phyloP scores from a whole-genome alignment of 2,113 vertebrate genomes.

The Cephalopholis sonnerati region DNA sequence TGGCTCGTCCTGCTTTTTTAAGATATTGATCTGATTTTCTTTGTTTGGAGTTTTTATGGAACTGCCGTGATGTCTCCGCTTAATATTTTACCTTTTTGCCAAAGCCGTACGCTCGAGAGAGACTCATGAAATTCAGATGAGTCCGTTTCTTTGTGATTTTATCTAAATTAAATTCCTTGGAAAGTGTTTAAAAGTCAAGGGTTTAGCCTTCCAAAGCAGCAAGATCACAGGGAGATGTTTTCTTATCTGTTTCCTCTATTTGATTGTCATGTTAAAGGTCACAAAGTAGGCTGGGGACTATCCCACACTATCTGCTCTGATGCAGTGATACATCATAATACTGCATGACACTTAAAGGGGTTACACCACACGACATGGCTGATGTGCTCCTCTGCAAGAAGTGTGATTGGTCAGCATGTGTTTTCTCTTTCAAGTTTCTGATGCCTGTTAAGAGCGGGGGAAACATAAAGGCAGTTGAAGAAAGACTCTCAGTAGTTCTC shows the following conservation, averaged over 20 bases:
- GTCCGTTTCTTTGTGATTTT: neutral
- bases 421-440: neutral
- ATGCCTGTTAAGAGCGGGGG: no score
- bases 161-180: conserved; percentile 15
- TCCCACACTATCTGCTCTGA: no score
- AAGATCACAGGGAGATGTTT: neutral
- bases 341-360: neutral
- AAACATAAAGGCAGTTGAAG: neutral
- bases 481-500: neutral
- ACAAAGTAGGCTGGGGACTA: neutral
- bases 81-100: conserved; percentile 18
- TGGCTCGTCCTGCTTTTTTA: neutral
- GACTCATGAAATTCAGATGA: conserved; percentile 30
- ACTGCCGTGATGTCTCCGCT: neutral
- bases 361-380: no score
- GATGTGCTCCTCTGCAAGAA: no score
- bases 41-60: conserved; percentile 26
- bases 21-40: conserved; percentile 9
- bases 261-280: neutral
- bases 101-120: neutral
- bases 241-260: neutral
- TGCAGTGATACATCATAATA: no score
- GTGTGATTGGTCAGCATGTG: neutral
- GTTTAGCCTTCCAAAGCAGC: neutral
- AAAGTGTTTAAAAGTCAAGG: neutral